Percentiles rank a stretch among this genome's conserved stretches.
These are phyloP conservation scores for Allacma fusca DNA, from an alignment of 2,888 invertebrate genomes.

Conservation along the genomic window DNA sequence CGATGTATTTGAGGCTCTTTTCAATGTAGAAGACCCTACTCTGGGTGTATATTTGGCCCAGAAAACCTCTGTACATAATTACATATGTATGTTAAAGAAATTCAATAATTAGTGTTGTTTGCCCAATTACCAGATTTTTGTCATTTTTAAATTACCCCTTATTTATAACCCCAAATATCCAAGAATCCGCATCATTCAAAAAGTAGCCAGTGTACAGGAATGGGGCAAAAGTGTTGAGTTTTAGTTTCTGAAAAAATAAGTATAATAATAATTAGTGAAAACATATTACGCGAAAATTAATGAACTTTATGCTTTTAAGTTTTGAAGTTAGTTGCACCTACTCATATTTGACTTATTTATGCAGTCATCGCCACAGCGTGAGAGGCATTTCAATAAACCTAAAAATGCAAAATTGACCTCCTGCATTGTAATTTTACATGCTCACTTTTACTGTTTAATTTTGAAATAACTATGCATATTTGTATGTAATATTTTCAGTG, in stretches of 20 bases:
- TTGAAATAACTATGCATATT: too few relatives aligned
- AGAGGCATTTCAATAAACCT: too few relatives aligned
- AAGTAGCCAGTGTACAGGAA: constrained; percentile 21
- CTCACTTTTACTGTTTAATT: too few relatives aligned
- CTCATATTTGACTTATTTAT: too few relatives aligned
- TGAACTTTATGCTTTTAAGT: too few relatives aligned
- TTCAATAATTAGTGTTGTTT: background rate
- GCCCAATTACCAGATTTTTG: background rate
- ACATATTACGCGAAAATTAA: too few relatives aligned
- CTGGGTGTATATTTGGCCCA: background rate
- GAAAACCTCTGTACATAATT: background rate
- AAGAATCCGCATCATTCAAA: background rate
- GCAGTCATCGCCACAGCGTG: too few relatives aligned
- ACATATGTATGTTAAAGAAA: background rate
- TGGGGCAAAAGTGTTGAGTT: background rate
- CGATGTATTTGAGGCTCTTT: background rate
- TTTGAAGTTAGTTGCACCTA: too few relatives aligned
- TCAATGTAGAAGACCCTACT: constrained; percentile 19
- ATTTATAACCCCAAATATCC: background rate
- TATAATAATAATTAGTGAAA: too few relatives aligned
- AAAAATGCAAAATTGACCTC: too few relatives aligned
- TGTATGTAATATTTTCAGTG: too few relatives aligned
- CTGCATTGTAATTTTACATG: too few relatives aligned
- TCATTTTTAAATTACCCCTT: background rate
- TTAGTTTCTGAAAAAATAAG: background rate